These are phyloP conservation scores for Myathropa florea DNA, from an alignment of 2,888 invertebrate genomes.

Conservation along the genomic window DNA sequence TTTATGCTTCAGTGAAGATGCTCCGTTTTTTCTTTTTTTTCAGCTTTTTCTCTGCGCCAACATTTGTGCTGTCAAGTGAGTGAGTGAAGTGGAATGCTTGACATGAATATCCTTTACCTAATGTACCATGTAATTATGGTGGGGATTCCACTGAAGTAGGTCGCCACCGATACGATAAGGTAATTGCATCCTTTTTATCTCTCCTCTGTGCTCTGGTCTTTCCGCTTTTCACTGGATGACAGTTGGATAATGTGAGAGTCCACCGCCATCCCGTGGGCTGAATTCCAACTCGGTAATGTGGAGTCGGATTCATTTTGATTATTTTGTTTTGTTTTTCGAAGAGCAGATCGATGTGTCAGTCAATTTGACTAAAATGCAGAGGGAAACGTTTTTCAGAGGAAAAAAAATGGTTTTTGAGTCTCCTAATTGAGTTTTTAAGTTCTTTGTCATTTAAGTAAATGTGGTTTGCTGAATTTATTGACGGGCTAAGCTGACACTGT, in stretches of 20 bases:
- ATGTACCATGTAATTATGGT: conserved; percentile 58
- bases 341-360: conserved; percentile 22
- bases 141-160: conserved; percentile 39
- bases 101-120: conserved; percentile 60
- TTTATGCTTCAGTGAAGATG: conserved; percentile 3
- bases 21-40: not conserved
- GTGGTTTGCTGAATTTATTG: not conserved
- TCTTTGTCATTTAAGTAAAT: not conserved
- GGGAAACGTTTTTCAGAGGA: not conserved
- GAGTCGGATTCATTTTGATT: not conserved
- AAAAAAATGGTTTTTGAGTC: not conserved
- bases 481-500: no score
- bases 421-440: conserved; percentile 6
- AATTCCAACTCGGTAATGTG: not conserved
- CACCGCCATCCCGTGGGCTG: not conserved
- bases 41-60: not conserved
- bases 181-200: conserved; percentile 47
- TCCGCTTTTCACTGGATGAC: conserved; percentile 8
- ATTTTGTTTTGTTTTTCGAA: not conserved
- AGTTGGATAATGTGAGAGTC: conserved; percentile 35
- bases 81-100: conserved; percentile 66
- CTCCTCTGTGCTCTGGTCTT: not conserved
- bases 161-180: conserved; percentile 53
- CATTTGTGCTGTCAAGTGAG: conserved; percentile 60
- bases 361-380: conserved; percentile 21